Evolutionary conservation across 2,888 invertebrate species (phyloP).

Genomic region (Ichneumoninae sp.): DNA sequence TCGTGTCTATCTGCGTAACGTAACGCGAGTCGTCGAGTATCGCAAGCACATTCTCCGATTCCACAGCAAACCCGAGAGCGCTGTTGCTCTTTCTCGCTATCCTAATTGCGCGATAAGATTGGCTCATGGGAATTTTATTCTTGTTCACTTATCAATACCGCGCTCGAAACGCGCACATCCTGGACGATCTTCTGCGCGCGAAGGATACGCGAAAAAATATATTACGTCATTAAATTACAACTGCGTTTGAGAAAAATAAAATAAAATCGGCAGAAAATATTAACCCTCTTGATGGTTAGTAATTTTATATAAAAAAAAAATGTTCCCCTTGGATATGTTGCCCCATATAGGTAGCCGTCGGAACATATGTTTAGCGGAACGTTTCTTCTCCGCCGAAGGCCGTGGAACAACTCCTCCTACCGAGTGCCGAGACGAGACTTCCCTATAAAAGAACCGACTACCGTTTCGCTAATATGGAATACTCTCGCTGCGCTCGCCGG

Average conservation of each 20-base stretch:
- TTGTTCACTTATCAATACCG: not conserved
- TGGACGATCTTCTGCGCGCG: not conserved
- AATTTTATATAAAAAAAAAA: not conserved
- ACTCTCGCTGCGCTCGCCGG: not conserved
- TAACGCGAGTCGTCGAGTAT: conserved; percentile 38
- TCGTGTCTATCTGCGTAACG: conserved; percentile 23
- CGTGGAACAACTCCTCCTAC: conserved; percentile 42
- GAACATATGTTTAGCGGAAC: conserved; percentile 58
- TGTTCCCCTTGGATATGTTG: not conserved
- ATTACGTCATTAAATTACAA: not conserved
- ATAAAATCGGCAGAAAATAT: not conserved
- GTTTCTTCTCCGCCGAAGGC: conserved; percentile 27
- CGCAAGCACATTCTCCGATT: conserved; percentile 38
- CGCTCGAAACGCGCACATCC: not conserved
- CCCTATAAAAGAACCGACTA: conserved; percentile 33
- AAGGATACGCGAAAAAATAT: not conserved
- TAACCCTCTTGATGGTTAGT: not conserved
- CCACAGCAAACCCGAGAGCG: conserved; percentile 21
- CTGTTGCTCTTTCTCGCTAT: not conserved
- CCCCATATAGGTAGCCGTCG: conserved; percentile 43
- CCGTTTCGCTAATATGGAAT: conserved; percentile 31
- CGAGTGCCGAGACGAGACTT: conserved; percentile 19
- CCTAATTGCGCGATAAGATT: conserved; percentile 18
- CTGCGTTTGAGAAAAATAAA: not conserved
- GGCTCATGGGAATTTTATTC: not conserved